These are phyloP conservation scores for Penaeus vannamei DNA, from an alignment of 1,140 invertebrate species.

Conservation along the genomic window DNA sequence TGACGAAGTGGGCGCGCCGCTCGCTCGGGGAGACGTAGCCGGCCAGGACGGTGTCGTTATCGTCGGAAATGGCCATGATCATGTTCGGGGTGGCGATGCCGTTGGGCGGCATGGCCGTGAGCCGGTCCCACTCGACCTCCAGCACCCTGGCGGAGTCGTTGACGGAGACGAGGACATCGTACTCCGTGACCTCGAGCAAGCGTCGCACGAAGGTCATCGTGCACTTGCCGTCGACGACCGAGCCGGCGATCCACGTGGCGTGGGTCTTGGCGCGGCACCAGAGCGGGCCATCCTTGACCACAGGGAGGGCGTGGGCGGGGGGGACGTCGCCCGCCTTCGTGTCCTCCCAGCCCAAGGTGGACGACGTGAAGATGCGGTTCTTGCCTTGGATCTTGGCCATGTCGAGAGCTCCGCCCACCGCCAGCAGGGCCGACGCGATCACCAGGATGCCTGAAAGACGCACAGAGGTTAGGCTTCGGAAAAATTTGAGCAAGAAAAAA, in stretches of 20 bases:
- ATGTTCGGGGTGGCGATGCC: constrained; percentile 47
- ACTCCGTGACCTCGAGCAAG: constrained; percentile 22
- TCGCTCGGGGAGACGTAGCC: constrained; percentile 40
- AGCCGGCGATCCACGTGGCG: constrained; percentile 38
- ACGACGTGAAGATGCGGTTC: constrained; percentile 39
- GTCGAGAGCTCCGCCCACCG: constrained; percentile 4
- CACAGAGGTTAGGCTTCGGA: background rate
- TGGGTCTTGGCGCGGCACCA: constrained; percentile 53
- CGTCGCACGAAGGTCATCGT: constrained; percentile 44
- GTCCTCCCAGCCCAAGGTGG: constrained; percentile 57
- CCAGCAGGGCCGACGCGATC: constrained; percentile 1
- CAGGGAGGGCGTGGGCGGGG: constrained; percentile 38
- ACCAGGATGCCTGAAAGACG: constrained; percentile 25
- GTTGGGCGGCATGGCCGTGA: constrained; percentile 22
- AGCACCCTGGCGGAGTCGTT: constrained; percentile 53
- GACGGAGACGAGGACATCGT: constrained; percentile 57
- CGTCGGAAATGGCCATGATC: constrained; percentile 42
- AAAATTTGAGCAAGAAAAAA: too few relatives aligned
- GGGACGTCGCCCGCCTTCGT: constrained; percentile 16
- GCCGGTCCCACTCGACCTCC: constrained; percentile 48
- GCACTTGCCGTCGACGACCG: constrained; percentile 47
- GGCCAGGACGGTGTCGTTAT: constrained; percentile 29
- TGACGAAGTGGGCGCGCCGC: constrained; percentile 41
- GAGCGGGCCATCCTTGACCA: constrained; percentile 6
- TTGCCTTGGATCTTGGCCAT: constrained; percentile 45